Base-by-base conservation (phyloP, 2,113 vertebrate species). In the Bombycilla garrulus region DNA sequence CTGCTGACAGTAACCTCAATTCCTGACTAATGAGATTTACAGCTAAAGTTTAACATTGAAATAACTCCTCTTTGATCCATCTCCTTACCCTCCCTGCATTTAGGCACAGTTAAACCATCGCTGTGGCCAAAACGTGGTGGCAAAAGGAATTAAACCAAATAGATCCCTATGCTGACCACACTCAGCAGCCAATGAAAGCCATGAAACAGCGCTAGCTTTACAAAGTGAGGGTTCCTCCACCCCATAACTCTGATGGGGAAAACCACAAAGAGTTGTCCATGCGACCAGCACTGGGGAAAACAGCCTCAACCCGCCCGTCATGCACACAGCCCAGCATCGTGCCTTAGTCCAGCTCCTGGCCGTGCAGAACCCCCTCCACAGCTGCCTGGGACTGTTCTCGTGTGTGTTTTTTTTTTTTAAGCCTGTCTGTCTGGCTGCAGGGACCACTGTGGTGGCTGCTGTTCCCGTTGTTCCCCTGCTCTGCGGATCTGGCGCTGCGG, bases 401-500 rank as follows among this genome's bases (percentile, higher is more conserved):
- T 31, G 67, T 35, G 65, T n/a, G n/a, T n/a, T n/a, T n/a, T n/a
- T n/a, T n/a, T n/a, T n/a, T n/a, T n/a, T 88, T 88, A 16, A 29
- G 88, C 50, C 86, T 94, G 92, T 81, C 86, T 44, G 4, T 35
- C 90, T 92, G 61, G 21, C 89, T 90, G 95, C 89, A 97, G 89
- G 88, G 92, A 91, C 87, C 96, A 92, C 90, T 8, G 4, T 9
- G 5, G 62, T 70, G 6, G 29, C 88, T 95, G 93, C 95, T 95
- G 58, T 94, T 96, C 38, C 94, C 73, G 82, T 77, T 82, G 92
- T 93, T 97, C 88, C 91, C 97, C 97, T 96, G 93, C 97, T 97
- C 98, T 98, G 97, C 96, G 76, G 97, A 97, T 97, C 88, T 96
- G 96, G 97, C 97, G 96, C 96, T 94, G 97, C 97, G 94, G 94